Percentiles rank a stretch among this genome's conserved stretches.
These are phyloP conservation scores for Urechis unicinctus DNA, from an alignment of 2,888 invertebrate species.

Conservation along the genomic window DNA sequence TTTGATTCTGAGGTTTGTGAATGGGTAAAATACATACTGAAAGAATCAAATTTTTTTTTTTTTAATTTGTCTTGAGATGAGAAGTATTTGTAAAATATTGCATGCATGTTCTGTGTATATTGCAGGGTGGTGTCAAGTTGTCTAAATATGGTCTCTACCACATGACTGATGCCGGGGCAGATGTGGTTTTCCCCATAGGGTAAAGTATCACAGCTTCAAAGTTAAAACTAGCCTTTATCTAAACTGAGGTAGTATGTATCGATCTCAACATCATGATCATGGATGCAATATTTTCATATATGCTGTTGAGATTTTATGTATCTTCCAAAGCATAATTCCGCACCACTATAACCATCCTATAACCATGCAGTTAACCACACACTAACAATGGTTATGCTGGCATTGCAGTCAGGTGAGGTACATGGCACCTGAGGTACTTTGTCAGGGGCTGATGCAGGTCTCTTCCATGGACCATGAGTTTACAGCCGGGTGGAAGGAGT, in stretches of 20 bases:
- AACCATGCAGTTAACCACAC: too few relatives aligned
- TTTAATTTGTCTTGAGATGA: not conserved
- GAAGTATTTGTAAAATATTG: not conserved
- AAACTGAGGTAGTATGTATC: too few relatives aligned
- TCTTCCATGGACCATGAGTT: not conserved
- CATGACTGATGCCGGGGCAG: conserved; percentile 79
- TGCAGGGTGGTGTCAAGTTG: conserved; percentile 63
- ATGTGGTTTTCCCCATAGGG: conserved; percentile 77
- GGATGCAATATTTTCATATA: too few relatives aligned
- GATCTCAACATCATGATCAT: too few relatives aligned
- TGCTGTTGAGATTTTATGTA: too few relatives aligned
- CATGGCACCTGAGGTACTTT: conserved; percentile 47
- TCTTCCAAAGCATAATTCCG: too few relatives aligned
- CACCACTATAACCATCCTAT: too few relatives aligned
- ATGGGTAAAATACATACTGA: too few relatives aligned
- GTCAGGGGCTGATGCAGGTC: conserved; percentile 18
- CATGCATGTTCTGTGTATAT: not conserved
- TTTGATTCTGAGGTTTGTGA: conserved; percentile 61
- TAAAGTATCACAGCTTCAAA: too few relatives aligned
- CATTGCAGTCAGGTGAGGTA: conserved; percentile 38
- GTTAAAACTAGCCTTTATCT: too few relatives aligned
- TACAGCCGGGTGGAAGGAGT: not conserved
- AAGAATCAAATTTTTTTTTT: too few relatives aligned
- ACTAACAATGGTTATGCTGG: not conserved
- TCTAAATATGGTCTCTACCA: conserved; percentile 90